A percentile compares a stretch with the other conserved stretches of the same genome.
These are phyloP conservation scores for Andrena bucephala DNA, from an alignment of 2,888 invertebrate species.

Conservation along the genomic window DNA sequence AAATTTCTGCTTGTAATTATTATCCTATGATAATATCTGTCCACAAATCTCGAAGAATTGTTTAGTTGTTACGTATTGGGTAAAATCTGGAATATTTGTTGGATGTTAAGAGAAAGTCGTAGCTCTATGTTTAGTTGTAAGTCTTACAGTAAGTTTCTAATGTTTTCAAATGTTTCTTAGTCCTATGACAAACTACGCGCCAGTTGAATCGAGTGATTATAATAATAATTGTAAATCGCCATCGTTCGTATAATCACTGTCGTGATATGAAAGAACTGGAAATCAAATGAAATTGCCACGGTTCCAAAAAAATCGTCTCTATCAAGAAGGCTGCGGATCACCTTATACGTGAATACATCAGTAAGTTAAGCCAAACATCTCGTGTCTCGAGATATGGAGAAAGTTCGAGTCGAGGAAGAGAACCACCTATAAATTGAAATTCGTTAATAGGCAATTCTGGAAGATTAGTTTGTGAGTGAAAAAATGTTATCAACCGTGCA, in stretches of 20 bases:
- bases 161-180: not conserved
- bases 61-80: not conserved
- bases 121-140: not conserved
- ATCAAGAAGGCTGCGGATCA: too few species aligned
- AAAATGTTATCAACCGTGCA: constrained; percentile 41
- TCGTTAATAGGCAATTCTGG: constrained; percentile 38
- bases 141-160: not conserved
- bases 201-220: not conserved
- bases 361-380: too few species aligned
- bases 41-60: too few species aligned
- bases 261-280: not conserved
- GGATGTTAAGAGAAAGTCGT: not conserved
- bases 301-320: too few species aligned
- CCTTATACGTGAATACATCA: too few species aligned
- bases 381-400: not conserved
- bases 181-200: not conserved
- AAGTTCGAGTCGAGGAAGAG: not conserved
- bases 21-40: not conserved
- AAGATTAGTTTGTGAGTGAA: constrained; percentile 18
- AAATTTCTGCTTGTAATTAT: too few species aligned
- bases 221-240: too few species aligned
- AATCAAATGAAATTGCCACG: too few species aligned
- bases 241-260: not conserved
- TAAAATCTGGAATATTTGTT: not conserved
- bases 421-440: constrained; percentile 31